Base-by-base conservation (phyloP, 2,797 vertebrate genomes). In the Acanthis flammea region DNA sequence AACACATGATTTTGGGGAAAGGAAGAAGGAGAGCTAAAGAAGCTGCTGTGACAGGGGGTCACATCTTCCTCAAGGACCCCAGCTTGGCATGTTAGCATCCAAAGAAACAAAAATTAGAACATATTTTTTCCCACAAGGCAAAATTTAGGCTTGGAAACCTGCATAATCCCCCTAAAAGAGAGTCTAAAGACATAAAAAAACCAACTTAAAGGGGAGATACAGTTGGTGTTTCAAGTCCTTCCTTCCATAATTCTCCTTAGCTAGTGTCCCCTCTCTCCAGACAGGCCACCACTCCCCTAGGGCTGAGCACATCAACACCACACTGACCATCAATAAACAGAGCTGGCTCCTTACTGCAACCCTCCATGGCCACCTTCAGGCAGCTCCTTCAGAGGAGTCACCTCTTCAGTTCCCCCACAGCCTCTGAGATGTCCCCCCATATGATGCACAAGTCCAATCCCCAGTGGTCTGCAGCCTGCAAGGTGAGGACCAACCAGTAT, bases 221-320 rank as follows among this genome's bases (percentile, higher is more conserved):
- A 53, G 18, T n/a, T n/a, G 39, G 19, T 51, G 54, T 53, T 88
- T 95, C 41, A 44, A 75, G 25, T 35, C 14, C 6, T 8, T 86
- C 16, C n/a, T 65, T 83, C 19, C 22, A 23, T 48, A 65, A 24
- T 23, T 71, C 33, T 70, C 44, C 37, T 80, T 63, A 79, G 19
- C 30, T 65, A 33, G 21, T 22, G 37, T 41, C 8, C 22, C 5
- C 16, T 55, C 19, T 53, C 55, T 71, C 53, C 39, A 55, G 44
- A 37, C 39, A 37, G 22, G 35, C 10, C 53, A 71, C 14, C 24
- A 68, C 2, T 8, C 4, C 3, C 4, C 0, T 0, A 13, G 61
- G 6, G 41, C 70, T 86, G 62, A 68, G 58, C 24, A 35, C 33
- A 48, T 9, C 27, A 27, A 48, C 14, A 1, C 17, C 41, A 42